Evolutionary conservation across 1,140 invertebrate species (phyloP), one percentile per base, ranked within the genome.

Genomic region (Lordiphosa collinella): DNA sequence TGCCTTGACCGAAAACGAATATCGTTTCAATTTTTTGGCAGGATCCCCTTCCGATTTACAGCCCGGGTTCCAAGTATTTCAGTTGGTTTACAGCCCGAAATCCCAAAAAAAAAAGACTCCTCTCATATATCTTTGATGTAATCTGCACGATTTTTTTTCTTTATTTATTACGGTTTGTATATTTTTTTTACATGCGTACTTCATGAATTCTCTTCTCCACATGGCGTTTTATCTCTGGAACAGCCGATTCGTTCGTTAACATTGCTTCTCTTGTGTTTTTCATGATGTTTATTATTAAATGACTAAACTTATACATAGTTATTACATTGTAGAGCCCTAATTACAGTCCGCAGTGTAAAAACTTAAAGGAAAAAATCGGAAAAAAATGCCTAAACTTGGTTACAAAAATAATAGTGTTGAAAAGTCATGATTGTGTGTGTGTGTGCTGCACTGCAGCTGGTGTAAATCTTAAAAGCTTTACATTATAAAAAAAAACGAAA

Each of bases 301-400:
- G 58, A 65, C 66, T 82, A 51, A 67, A 48, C 60, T 80, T 79
- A 80, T 16, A 14, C 66, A 51, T 62, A 70, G 29, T 54, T 57
- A 80, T 74, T 66, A 70, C 41, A 70, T 50, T 51, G 53, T 74
- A 59, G 53, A 38, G 48, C 55, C 40, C 57, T 82, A 80, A 70
- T 65, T 82, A 75, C 70, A 75, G 66, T 68, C 69, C 61, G 64
- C 35, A 68, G 36, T 56, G 64, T 11, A 34, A 44, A 60, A 64
- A 69, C 18, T 34, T 29, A 32, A 25, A 38, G n/a, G 35, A 32
- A 6, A 22, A 43, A 16, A 38, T 44, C 5, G 48, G 34, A 61
- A 52, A 70, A 82, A 74, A 80, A 74, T 66, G 76, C 53, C 60
- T 66, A 74, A 64, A 57, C 60, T 78, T 48, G 49, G 31, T 38